These are phyloP conservation scores for Gymnobelideus leadbeateri DNA, from an alignment of 2,113 vertebrate species.

Conservation along the genomic window DNA sequence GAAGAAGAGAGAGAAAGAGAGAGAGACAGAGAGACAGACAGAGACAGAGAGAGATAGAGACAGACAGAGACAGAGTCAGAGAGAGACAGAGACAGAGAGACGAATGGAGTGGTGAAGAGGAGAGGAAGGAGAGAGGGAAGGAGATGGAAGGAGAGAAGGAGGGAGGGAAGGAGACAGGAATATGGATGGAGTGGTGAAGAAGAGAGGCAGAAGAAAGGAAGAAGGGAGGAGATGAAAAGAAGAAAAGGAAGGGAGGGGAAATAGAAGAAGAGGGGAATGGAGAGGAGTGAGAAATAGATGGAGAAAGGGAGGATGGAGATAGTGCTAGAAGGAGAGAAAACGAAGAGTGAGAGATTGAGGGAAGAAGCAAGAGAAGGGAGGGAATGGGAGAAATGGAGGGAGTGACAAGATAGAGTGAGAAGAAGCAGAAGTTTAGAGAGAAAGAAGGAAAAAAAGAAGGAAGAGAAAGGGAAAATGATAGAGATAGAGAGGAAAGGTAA, in stretches of 20 bases:
- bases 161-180: background rate
- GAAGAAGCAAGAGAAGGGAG: background rate
- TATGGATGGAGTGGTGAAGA: background rate
- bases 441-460: background rate
- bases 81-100: background rate
- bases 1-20: background rate
- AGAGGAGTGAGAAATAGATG: background rate
- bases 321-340: background rate
- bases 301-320: background rate
- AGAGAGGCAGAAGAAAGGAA: background rate
- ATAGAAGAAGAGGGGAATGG: too few relatives aligned
- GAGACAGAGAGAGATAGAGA: background rate
- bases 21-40: background rate
- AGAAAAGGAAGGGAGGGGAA: background rate
- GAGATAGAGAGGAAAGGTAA: background rate
- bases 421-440: background rate
- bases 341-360: background rate
- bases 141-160: background rate
- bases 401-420: background rate
- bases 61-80: background rate
- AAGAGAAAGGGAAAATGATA: background rate
- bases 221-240: background rate
- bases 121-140: background rate
- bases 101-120: background rate
- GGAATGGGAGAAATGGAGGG: background rate